Evolutionary conservation across 2,797 vertebrate genomes (phyloP).

Genomic region (Botia kubotai): DNA sequence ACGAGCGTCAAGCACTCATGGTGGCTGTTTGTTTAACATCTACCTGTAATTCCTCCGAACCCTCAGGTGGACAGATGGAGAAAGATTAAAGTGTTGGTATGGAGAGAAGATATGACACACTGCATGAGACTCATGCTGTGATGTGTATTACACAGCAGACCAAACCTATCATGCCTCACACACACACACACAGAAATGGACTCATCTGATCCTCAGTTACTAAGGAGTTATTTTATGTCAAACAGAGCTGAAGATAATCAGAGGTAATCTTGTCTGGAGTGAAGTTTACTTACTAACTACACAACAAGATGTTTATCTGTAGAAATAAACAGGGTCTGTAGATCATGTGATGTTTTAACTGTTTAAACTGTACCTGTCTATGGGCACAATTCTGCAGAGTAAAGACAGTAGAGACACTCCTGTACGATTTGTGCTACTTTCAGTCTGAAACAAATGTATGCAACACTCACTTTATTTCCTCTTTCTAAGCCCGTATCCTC

Average conservation of each 20-base stretch:
- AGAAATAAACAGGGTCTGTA: too few species aligned
- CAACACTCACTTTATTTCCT: too few species aligned
- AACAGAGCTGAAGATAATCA: background rate
- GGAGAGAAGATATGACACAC: background rate
- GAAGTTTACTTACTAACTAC: too few species aligned
- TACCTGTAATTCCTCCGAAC: background rate
- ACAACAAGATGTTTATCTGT: too few species aligned
- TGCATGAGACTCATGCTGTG: background rate
- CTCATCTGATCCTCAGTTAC: background rate
- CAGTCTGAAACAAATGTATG: too few species aligned
- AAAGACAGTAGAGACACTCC: too few species aligned
- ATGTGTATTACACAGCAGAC: background rate
- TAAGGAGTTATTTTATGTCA: background rate
- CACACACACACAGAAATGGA: background rate
- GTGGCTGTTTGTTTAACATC: background rate
- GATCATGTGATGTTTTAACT: too few species aligned
- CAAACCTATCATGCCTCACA: background rate
- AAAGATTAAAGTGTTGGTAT: constrained; percentile 50
- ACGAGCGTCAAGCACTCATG: background rate
- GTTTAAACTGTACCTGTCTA: too few species aligned
- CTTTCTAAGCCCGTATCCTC: too few species aligned
- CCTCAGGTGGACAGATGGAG: constrained; percentile 49
- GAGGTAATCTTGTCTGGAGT: background rate
- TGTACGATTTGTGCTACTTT: too few species aligned
- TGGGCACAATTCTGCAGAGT: too few species aligned